Evolutionary conservation across 2,113 vertebrate genomes (phyloP), one percentile per base, ranked within the genome.

Genomic region (Verasper variegatus): DNA sequence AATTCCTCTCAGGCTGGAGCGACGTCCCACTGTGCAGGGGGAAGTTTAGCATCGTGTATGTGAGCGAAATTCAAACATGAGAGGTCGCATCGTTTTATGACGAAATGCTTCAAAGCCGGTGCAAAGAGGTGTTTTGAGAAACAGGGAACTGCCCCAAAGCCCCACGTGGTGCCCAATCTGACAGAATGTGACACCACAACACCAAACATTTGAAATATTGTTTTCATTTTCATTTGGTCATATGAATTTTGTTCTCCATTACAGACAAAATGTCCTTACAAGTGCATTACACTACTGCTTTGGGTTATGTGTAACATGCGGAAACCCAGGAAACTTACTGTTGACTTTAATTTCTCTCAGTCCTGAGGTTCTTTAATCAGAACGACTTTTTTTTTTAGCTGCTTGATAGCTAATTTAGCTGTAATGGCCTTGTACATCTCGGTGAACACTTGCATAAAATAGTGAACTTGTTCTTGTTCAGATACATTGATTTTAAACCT

Each of bases 341-440:
- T 63, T 57, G 40, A 27, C 11, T 83, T 68, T 26, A 57, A 10
- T 23, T 10, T 55, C 26, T 74, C 12, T 68, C 10, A 10, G 1
- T 55, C 45, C 45, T 7, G 6, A 7, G 31, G 31, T 31, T 31
- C 31, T 31, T 31, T 7, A 31, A 31, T 31, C 31, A 7, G 6
- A 31, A 31, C 5, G 40, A 55, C 47, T 63, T 37, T 27, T 13
- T 63, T n/a, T 74, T n/a, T 72, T 13, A 18, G 21, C 66, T 64
- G 26, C 68, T 58, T n/a, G 10, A 52, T 61, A 20, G 55, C 55
- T 80, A 61, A 78, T 80, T 54, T 21, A 40, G 42, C 54, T 52
- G 8, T 78, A 84, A 82, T 78, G 68, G 35, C 20, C 26, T 71
- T 17, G 52, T 59, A 47, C 24, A 61, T 72, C 60, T 78, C 17